Conservation (phyloP, 2,113 vertebrate species). For the Aphyosemion australe region DNA sequence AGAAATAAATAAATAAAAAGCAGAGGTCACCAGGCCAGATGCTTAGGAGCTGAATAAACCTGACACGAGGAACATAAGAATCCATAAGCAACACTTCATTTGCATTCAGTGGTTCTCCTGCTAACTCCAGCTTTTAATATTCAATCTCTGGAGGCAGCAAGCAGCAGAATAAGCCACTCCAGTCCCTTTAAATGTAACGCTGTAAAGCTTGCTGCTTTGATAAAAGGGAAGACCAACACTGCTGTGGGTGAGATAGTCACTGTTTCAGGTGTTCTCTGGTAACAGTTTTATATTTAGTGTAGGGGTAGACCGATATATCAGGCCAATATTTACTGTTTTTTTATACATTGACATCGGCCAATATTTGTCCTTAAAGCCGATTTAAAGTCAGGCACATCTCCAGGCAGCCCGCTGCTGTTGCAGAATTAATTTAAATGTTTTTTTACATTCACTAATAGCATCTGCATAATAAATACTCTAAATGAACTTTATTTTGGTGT, state of each 20-base stretch:
- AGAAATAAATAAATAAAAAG: background rate
- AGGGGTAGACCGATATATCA: no score
- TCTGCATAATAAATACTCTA: no score
- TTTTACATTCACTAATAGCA: no score
- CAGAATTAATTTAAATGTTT: no score
- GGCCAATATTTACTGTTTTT: no score
- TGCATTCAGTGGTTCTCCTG: constrained; percentile 16
- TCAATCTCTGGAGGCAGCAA: constrained; percentile 1
- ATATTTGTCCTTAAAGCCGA: no score
- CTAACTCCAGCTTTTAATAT: constrained; percentile 17
- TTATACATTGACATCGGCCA: no score
- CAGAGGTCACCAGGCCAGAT: constrained; percentile 8
- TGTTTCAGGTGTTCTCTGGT: constrained; percentile 32
- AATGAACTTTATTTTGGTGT: no score
- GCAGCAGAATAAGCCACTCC: background rate
- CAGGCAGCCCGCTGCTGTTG: no score
- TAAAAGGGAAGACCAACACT: constrained; percentile 19
- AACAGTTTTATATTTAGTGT: constrained; percentile 1
- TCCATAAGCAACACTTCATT: constrained; percentile 17
- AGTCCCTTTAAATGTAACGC: constrained; percentile 4
- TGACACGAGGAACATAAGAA: background rate
- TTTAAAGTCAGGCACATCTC: no score
- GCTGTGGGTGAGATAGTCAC: constrained; percentile 38
- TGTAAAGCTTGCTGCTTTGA: constrained; percentile 40
- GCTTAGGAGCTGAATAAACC: background rate